A percentile compares a stretch with the other conserved stretches of the same genome.
Evolutionary conservation across 2,113 vertebrate species (phyloP).

Genomic region (Sminthopsis crassicaudata): DNA sequence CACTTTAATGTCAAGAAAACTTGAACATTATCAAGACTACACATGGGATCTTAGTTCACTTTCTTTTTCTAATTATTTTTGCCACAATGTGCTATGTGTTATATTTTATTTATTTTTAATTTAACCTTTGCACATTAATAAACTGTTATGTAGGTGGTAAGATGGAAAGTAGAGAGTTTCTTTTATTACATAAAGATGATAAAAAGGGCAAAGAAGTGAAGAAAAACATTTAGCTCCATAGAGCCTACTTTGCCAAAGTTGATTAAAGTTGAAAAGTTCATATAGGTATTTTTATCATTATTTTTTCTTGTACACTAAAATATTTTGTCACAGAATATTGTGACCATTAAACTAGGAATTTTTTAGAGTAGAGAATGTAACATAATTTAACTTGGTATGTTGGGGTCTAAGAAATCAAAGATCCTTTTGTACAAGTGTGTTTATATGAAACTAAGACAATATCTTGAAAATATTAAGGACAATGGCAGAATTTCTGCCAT

Average conservation of each 20-base stretch:
- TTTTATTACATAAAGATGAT: constrained; percentile 54
- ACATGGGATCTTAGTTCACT: constrained; percentile 36
- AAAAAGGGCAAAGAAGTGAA: constrained; percentile 22
- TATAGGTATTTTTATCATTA: not conserved
- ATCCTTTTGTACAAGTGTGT: not conserved
- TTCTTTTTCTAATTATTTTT: constrained; percentile 36
- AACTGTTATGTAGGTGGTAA: constrained; percentile 55
- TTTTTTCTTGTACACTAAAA: not conserved
- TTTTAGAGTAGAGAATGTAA: not conserved
- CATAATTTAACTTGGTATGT: not conserved
- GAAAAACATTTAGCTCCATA: not conserved
- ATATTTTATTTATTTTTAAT: constrained; percentile 62
- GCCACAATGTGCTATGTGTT: not conserved
- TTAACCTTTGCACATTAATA: constrained; percentile 64
- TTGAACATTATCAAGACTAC: constrained; percentile 1
- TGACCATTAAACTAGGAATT: not conserved
- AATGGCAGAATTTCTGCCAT: not conserved
- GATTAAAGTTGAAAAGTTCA: constrained; percentile 1
- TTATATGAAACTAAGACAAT: not conserved
- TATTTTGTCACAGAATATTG: not conserved
- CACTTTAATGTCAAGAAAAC: constrained; percentile 44
- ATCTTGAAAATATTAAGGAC: not conserved
- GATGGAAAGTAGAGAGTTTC: constrained; percentile 49
- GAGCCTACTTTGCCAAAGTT: constrained; percentile 13
- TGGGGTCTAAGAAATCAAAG: not conserved